Conservation (phyloP, 1,140 invertebrate species). For the Bombus huntii region DNA sequence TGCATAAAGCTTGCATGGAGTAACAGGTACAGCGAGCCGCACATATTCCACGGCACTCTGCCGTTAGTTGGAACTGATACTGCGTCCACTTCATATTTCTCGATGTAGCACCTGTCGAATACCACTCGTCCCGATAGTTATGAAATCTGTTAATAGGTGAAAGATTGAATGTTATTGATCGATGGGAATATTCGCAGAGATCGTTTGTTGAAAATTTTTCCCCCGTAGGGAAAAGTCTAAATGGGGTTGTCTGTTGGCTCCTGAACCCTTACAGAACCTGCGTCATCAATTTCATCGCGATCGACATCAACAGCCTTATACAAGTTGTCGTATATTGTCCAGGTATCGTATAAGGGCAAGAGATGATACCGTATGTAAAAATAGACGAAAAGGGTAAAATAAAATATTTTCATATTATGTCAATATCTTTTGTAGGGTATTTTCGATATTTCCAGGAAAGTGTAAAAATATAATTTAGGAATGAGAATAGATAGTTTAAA, state of each 20-base stretch:
- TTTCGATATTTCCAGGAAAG: too few species aligned
- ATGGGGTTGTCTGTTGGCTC: too few species aligned
- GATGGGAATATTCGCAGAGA: neutral
- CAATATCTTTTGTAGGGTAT: too few species aligned
- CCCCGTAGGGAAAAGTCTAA: neutral
- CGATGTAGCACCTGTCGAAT: neutral
- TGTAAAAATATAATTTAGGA: too few species aligned
- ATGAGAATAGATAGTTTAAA: too few species aligned
- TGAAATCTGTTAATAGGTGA: slow-evolving; percentile 4
- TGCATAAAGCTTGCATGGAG: neutral
- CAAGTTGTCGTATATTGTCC: neutral
- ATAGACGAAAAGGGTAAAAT: neutral
- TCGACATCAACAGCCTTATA: too few species aligned
- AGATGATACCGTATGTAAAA: neutral
- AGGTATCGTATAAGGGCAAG: neutral
- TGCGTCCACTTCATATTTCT: slow-evolving; percentile 3
- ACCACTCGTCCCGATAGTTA: slow-evolving; percentile 11
- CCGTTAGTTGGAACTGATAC: slow-evolving; percentile 14
- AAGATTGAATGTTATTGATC: slow-evolving; percentile 22
- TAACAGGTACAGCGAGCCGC: neutral
- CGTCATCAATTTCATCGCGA: neutral
- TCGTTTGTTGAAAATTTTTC: neutral
- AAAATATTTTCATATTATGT: neutral
- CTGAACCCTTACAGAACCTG: neutral
- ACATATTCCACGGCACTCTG: neutral